Evolutionary conservation across 2,888 invertebrate species (phyloP).

Genomic region (Agriopis leucophaearia): DNA sequence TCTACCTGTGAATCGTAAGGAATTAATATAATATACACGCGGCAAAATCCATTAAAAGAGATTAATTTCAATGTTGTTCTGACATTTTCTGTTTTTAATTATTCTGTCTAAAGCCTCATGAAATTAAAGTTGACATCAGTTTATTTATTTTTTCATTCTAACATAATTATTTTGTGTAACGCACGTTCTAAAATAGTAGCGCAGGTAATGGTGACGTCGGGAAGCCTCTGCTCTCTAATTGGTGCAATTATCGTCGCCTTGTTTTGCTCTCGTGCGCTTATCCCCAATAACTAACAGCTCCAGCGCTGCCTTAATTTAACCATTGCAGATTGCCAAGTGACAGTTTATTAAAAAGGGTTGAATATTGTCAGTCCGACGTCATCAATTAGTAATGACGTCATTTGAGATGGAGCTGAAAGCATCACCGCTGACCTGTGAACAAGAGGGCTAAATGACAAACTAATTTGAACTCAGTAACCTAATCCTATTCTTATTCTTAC

Average conservation of each 20-base stretch:
- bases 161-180: not conserved
- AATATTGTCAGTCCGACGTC: constrained; percentile 37
- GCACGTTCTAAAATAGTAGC: not conserved
- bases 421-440: not conserved
- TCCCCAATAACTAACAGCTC: constrained; percentile 27
- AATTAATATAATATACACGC: too few relatives aligned
- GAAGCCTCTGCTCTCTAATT: constrained; percentile 67
- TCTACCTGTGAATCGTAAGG: too few relatives aligned
- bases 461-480: too few relatives aligned
- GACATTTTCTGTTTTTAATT: too few relatives aligned
- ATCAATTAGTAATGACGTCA: constrained; percentile 26
- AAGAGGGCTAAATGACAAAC: too few relatives aligned
- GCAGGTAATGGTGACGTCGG: constrained; percentile 70
- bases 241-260: constrained; percentile 75
- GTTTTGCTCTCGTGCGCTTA: constrained; percentile 64
- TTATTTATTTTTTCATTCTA: too few relatives aligned
- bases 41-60: too few relatives aligned
- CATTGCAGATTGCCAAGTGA: constrained; percentile 35
- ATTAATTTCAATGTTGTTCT: not conserved
- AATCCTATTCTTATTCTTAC: too few relatives aligned
- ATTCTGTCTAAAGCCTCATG: too few relatives aligned
- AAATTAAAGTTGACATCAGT: too few relatives aligned
- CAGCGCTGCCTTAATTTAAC: constrained; percentile 20
- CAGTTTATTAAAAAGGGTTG: constrained; percentile 50
- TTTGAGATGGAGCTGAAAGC: not conserved